A percentile compares a stretch with the other conserved stretches of the same genome.
Conservation (phyloP, 2,113 vertebrate species). For the Craseonycteris thonglongyai region DNA sequence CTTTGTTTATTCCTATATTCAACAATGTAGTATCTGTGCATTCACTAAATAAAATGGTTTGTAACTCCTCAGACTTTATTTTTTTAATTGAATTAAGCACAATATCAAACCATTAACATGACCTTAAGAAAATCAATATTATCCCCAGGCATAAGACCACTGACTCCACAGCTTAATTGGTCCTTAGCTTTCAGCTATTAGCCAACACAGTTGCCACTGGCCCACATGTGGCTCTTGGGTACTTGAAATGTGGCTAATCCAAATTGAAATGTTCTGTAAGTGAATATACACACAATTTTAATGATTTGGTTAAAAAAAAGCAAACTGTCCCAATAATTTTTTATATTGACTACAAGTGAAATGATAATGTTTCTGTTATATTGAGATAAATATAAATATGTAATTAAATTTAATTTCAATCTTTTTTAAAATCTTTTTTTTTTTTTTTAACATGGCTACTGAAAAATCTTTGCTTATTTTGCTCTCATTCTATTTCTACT, state of each 20-base stretch:
- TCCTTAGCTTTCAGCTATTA: constrained; percentile 7
- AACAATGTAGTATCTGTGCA: not conserved
- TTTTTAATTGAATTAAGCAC: constrained; percentile 7
- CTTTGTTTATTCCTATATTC: not conserved
- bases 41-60: constrained; percentile 13
- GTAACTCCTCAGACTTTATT: constrained; percentile 6
- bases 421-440: not conserved
- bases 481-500: not conserved
- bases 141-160: constrained; percentile 48
- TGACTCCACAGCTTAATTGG: constrained; percentile 46
- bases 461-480: not conserved
- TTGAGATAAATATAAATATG: not conserved
- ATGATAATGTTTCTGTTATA: not conserved
- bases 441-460: not conserved
- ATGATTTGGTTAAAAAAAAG: not conserved
- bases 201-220: not conserved
- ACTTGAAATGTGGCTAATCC: not conserved
- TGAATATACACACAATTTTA: constrained; percentile 3
- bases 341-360: constrained; percentile 2
- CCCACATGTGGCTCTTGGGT: not conserved
- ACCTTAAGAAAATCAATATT: constrained; percentile 64
- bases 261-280: not conserved
- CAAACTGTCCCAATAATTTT: not conserved
- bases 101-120: constrained; percentile 49
- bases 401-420: not conserved